phyloP scores from a whole-genome alignment of 2,797 vertebrate genomes.

The Nasua narica region DNA sequence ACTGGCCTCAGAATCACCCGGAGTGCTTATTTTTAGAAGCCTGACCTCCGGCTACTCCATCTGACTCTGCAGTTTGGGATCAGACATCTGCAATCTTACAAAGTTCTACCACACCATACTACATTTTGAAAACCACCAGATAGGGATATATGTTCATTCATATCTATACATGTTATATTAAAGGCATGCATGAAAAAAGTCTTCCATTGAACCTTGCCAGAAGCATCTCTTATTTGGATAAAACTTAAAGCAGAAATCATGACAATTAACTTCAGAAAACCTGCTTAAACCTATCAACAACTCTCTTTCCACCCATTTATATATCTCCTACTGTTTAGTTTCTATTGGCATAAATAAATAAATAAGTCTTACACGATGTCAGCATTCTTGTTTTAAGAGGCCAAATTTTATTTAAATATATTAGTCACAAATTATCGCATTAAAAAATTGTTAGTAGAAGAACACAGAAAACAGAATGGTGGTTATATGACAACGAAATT shows the following conservation, averaged over 20 bases:
- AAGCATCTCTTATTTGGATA: neutral
- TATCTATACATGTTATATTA: neutral
- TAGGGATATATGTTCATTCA: neutral
- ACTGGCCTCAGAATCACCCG: neutral
- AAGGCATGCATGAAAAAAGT: neutral
- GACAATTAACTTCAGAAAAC: neutral
- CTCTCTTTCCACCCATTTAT: neutral
- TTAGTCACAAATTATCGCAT: neutral
- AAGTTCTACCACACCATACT: neutral
- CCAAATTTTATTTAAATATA: neutral
- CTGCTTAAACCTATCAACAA: neutral
- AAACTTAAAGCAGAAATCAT: neutral
- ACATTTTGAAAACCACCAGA: neutral
- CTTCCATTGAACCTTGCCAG: neutral
- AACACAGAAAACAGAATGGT: neutral
- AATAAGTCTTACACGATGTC: neutral
- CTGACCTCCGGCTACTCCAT: neutral
- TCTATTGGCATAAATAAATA: neutral
- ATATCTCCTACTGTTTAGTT: neutral
- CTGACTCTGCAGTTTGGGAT: neutral
- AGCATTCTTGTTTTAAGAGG: neutral
- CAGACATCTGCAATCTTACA: neutral
- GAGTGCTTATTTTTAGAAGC: neutral
- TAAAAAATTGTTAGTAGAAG: neutral
- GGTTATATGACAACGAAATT: neutral